Evolutionary conservation across 2,113 vertebrate genomes (phyloP).

Genomic region (Megaleporinus macrocephalus): DNA sequence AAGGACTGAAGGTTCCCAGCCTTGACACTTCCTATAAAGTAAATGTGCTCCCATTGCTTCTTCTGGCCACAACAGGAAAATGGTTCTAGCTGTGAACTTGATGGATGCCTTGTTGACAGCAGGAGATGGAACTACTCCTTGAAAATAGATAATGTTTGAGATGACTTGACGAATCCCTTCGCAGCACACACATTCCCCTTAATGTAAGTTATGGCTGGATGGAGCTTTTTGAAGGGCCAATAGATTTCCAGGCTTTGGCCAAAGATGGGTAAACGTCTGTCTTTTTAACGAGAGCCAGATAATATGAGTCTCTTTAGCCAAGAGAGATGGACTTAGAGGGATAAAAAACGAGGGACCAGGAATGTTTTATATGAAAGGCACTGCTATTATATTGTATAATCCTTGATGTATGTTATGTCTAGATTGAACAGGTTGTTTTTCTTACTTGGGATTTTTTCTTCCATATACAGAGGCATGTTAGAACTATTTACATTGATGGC

Average conservation of each 20-base stretch:
- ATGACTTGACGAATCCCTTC: constrained; percentile 11
- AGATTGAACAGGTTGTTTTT: neutral
- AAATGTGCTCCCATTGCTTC: neutral
- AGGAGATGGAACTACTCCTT: neutral
- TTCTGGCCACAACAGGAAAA: neutral
- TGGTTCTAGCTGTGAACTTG: neutral
- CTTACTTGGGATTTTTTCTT: neutral
- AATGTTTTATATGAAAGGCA: neutral
- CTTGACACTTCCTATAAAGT: neutral
- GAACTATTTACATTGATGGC: too few species aligned
- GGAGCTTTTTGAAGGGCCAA: neutral
- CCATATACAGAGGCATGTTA: neutral
- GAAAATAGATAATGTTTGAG: constrained; percentile 5
- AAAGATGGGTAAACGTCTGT: neutral
- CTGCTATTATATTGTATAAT: neutral
- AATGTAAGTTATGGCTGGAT: neutral
- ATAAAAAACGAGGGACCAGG: neutral
- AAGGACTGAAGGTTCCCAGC: neutral
- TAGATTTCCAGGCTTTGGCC: neutral
- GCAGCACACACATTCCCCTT: neutral
- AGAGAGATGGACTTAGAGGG: neutral
- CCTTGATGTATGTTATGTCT: neutral
- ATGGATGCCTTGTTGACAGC: constrained; percentile 4
- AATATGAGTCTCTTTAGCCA: neutral
- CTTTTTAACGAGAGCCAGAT: neutral